Evolutionary conservation across 1,140 invertebrate species (phyloP).

Genomic region (Steinernema khuongi): DNA sequence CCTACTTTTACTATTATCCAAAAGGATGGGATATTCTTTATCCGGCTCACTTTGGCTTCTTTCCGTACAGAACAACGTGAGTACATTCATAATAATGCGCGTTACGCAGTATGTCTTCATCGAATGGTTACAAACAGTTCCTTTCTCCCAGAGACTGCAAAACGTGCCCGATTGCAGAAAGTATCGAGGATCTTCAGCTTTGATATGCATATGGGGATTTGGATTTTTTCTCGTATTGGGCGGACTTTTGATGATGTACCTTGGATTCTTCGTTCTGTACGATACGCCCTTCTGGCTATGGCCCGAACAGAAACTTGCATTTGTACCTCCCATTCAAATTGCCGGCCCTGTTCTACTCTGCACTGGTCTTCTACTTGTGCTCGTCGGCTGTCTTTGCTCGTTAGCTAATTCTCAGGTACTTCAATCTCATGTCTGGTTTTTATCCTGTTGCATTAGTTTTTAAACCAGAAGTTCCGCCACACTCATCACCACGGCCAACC

Average conservation of each 20-base stretch:
- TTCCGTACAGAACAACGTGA: conserved; percentile 56
- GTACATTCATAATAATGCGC: conserved; percentile 14
- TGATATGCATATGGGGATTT: conserved; percentile 54
- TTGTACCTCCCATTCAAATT: conserved; percentile 40
- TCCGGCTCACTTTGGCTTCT: conserved; percentile 58
- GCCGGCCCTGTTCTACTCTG: conserved; percentile 49
- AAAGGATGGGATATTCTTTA: conserved; percentile 58
- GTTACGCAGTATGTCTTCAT: conserved; percentile 15
- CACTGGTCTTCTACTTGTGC: conserved; percentile 41
- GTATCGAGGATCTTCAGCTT: conserved; percentile 54
- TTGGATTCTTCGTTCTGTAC: conserved; percentile 52
- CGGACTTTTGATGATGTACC: conserved; percentile 51
- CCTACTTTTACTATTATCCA: conserved; percentile 58
- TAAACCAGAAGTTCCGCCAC: conserved; percentile 46
- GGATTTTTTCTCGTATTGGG: conserved; percentile 54
- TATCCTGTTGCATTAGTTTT: conserved; percentile 36
- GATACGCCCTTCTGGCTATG: conserved; percentile 54
- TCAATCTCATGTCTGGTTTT: background rate
- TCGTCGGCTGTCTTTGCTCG: conserved; percentile 45
- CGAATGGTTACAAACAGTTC: conserved; percentile 16
- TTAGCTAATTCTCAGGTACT: conserved; percentile 48
- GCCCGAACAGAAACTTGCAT: conserved; percentile 29
- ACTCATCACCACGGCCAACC: conserved; percentile 48
- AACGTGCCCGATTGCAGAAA: conserved; percentile 42
- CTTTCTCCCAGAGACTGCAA: conserved; percentile 17